Conservation (phyloP, 2,797 vertebrate species). For the Melanotaenia pygmaea region DNA sequence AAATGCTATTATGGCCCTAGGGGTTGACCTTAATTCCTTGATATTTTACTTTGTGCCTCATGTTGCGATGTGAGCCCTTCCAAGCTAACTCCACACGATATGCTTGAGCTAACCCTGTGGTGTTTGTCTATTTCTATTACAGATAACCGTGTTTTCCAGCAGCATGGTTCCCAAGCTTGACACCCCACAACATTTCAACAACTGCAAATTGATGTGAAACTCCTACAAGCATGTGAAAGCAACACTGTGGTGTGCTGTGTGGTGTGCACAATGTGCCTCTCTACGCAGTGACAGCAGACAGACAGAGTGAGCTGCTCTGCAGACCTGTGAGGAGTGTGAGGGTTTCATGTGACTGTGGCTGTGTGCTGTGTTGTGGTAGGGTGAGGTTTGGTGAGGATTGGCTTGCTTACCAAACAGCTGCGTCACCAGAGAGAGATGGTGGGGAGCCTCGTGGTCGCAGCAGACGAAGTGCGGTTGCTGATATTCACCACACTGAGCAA, state of each 20-base stretch:
- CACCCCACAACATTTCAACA: slow-evolving; percentile 23
- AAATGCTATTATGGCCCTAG: slow-evolving; percentile 43
- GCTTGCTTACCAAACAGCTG: slow-evolving; percentile 64
- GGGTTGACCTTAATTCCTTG: slow-evolving; percentile 56
- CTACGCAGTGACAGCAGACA: slow-evolving; percentile 7
- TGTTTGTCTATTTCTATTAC: slow-evolving; percentile 43
- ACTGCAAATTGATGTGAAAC: slow-evolving; percentile 53
- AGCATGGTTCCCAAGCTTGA: slow-evolving; percentile 9
- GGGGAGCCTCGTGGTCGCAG: slow-evolving; percentile 69
- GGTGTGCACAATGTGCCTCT: not conserved
- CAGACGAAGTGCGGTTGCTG: slow-evolving; percentile 64
- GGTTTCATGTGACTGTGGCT: slow-evolving; percentile 63
- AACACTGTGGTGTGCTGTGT: not conserved
- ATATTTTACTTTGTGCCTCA: slow-evolving; percentile 43
- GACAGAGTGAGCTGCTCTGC: slow-evolving; percentile 30
- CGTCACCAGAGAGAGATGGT: slow-evolving; percentile 67
- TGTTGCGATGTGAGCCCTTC: slow-evolving; percentile 21
- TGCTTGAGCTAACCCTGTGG: slow-evolving; percentile 39
- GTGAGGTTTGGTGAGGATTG: slow-evolving; percentile 66
- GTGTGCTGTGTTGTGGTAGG: slow-evolving; percentile 60
- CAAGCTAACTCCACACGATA: slow-evolving; percentile 32
- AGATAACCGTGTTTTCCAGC: slow-evolving; percentile 34
- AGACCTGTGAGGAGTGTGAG: slow-evolving; percentile 35
- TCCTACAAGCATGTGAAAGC: slow-evolving; percentile 40
- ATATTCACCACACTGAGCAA: slow-evolving; percentile 57